phyloP scores from a whole-genome alignment of 2,888 invertebrate species.

The Ctenicera cuprea region DNA sequence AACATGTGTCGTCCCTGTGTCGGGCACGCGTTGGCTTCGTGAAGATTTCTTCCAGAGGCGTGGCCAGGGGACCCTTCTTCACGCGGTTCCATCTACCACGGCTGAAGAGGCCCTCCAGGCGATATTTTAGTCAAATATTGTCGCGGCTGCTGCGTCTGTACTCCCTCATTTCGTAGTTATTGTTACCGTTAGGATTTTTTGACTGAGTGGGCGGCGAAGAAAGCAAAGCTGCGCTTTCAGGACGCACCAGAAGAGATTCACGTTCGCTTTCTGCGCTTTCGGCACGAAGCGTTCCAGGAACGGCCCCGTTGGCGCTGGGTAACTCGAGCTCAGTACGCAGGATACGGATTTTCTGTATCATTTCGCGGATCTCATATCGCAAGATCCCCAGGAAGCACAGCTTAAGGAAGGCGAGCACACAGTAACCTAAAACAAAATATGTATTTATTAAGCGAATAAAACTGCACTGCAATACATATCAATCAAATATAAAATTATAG shows the following conservation, averaged over 20 bases:
- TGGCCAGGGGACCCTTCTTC: constrained; percentile 73
- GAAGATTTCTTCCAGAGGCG: constrained; percentile 72
- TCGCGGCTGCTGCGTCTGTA: constrained; percentile 74
- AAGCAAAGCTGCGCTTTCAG: constrained; percentile 72
- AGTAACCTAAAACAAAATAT: constrained; percentile 78
- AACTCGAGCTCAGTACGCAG: constrained; percentile 80
- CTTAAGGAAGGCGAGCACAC: constrained; percentile 92
- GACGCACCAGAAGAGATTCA: constrained; percentile 76
- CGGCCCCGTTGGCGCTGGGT: constrained; percentile 77
- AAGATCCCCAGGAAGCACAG: constrained; percentile 91
- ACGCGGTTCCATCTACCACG: constrained; percentile 72
- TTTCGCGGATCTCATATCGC: constrained; percentile 91
- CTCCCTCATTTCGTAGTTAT: constrained; percentile 87
- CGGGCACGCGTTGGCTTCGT: constrained; percentile 68
- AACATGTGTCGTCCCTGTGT: constrained; percentile 67
- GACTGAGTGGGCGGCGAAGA: constrained; percentile 68
- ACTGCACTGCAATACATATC: too few species aligned
- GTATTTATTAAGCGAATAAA: neutral
- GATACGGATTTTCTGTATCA: constrained; percentile 93
- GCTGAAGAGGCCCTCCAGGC: constrained; percentile 83
- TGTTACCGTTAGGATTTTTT: constrained; percentile 82
- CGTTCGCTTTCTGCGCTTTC: constrained; percentile 76
- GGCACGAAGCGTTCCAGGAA: constrained; percentile 72
- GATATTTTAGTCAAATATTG: constrained; percentile 85
- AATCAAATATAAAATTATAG: neutral